Evolutionary conservation across 2,113 vertebrate species (phyloP).

Genomic region (Psilopogon haemacephalus): DNA sequence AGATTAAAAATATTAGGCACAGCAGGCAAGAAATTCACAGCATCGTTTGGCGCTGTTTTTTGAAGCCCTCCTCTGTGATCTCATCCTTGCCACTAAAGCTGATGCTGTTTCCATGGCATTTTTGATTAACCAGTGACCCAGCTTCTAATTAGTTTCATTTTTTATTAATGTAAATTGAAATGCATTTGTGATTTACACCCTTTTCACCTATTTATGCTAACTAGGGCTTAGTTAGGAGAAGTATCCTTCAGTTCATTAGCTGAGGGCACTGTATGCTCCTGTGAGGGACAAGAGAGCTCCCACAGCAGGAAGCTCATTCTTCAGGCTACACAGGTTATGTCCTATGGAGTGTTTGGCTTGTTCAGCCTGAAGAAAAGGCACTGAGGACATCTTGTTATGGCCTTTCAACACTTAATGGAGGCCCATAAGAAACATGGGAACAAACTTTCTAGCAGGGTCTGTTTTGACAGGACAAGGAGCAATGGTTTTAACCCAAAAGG

Average conservation of each 20-base stretch:
- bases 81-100: not conserved
- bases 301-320: not conserved
- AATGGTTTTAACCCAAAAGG: not conserved
- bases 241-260: not conserved
- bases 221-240: not conserved
- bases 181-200: not conserved
- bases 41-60: conserved; percentile 21
- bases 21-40: conserved; percentile 35
- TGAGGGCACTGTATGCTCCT: not conserved
- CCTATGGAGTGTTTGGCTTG: not conserved
- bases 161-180: not conserved
- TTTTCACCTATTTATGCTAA: not conserved
- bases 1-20: conserved; percentile 43
- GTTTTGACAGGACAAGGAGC: not conserved
- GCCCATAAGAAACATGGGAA: not conserved
- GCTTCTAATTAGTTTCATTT: not conserved
- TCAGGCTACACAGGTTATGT: not conserved
- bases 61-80: not conserved
- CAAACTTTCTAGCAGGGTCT: not conserved
- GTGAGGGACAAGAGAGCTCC: not conserved
- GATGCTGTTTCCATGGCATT: conserved; percentile 29
- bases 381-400: not conserved
- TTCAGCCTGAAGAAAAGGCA: not conserved
- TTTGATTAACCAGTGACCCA: not conserved
- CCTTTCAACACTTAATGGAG: not conserved